Conservation (phyloP, 2,113 vertebrate species). For the Bubo blakistoni region DNA sequence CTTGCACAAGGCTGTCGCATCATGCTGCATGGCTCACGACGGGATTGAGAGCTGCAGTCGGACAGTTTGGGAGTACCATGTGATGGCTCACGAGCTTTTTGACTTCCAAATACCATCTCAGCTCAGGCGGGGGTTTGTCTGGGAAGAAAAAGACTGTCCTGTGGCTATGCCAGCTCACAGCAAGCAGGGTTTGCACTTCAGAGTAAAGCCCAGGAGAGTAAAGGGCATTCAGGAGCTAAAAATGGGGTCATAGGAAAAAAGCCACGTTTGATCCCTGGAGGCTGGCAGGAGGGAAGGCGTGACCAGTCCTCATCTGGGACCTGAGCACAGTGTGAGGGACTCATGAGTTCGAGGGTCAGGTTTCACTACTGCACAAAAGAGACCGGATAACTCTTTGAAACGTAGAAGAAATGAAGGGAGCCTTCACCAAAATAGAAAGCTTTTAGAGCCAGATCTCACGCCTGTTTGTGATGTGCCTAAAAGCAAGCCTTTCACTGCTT, state of each 20-base stretch:
- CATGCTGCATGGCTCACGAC: fast-evolving
- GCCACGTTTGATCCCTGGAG: background rate
- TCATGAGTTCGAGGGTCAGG: fast-evolving
- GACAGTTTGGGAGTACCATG: background rate
- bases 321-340: background rate
- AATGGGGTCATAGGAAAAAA: background rate
- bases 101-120: background rate
- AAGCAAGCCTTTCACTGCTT: background rate
- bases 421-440: background rate
- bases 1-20: background rate
- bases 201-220: background rate
- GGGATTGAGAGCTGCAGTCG: fast-evolving
- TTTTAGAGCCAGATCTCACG: background rate
- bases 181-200: background rate
- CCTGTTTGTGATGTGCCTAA: no score
- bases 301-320: background rate
- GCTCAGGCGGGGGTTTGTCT: background rate
- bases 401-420: background rate
- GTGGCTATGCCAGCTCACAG: background rate
- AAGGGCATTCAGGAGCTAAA: background rate
- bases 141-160: background rate
- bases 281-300: background rate
- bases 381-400: background rate
- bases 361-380: background rate
- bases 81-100: background rate